phyloP scores from a whole-genome alignment of 1,140 invertebrate species.

The Copidosoma floridanum region DNA sequence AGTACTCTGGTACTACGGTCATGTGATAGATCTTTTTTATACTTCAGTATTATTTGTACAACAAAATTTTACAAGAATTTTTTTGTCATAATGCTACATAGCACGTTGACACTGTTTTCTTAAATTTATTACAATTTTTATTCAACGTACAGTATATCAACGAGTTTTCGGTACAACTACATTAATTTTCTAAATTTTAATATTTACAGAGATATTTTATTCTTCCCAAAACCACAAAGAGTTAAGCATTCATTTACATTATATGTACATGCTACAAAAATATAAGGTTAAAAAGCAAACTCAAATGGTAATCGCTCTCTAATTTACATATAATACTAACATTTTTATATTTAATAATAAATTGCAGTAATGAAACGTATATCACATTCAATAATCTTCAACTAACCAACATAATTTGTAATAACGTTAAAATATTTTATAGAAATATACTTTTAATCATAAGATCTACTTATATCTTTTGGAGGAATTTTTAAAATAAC shows the following conservation, averaged over 20 bases:
- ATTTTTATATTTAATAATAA: background rate
- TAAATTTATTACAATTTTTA: background rate
- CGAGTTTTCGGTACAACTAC: background rate
- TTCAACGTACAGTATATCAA: background rate
- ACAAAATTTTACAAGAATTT: slow-evolving; percentile 24
- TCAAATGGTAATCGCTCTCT: background rate
- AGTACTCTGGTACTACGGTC: slow-evolving; percentile 42
- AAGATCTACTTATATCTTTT: background rate
- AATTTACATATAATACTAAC: slow-evolving; percentile 1
- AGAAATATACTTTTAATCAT: too few relatives aligned
- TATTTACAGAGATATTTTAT: too few relatives aligned
- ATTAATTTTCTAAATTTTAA: too few relatives aligned
- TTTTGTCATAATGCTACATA: background rate
- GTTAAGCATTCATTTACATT: slow-evolving; percentile 20
- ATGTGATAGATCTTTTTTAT: too few relatives aligned
- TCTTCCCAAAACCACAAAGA: too few relatives aligned
- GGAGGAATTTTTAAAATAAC: background rate
- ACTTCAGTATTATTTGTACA: slow-evolving; percentile 18
- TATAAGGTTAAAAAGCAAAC: slow-evolving; percentile 9
- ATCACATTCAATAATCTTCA: too few relatives aligned
- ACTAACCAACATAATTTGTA: background rate
- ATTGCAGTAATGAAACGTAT: background rate
- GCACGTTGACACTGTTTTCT: slow-evolving; percentile 10
- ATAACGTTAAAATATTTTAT: too few relatives aligned
- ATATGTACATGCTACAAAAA: slow-evolving; percentile 22